phyloP scores from a whole-genome alignment of 2,113 vertebrate species.

The Cacatua alba region DNA sequence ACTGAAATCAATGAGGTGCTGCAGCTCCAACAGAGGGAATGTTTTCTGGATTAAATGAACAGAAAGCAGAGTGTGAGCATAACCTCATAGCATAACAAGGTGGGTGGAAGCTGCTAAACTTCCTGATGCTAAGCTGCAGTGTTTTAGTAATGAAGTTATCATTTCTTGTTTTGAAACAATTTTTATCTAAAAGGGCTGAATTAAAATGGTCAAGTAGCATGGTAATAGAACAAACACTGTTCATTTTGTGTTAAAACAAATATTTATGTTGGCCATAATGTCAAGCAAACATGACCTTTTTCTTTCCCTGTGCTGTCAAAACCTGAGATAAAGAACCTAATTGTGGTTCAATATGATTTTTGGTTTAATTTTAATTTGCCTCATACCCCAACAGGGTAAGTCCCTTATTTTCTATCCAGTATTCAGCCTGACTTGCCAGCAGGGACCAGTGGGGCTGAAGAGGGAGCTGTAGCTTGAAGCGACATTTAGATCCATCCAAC shows the following conservation, averaged over 20 bases:
- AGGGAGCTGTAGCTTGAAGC: background rate
- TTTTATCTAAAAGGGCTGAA: background rate
- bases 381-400: background rate
- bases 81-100: background rate
- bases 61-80: background rate
- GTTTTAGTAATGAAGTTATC: background rate
- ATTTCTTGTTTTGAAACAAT: background rate
- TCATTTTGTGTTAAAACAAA: background rate
- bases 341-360: background rate
- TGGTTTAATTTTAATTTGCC: background rate
- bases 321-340: background rate
- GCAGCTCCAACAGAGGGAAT: rapidly evolving
- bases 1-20: background rate
- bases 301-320: background rate
- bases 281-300: background rate
- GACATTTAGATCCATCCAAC: background rate
- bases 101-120: background rate
- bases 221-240: background rate
- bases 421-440: background rate
- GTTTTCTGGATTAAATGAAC: background rate
- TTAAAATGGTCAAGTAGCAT: background rate
- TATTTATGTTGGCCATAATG: background rate
- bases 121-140: background rate
- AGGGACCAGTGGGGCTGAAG: background rate
- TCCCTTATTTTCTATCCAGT: background rate